Evolutionary conservation across 2,888 invertebrate genomes (phyloP).

Genomic region (Acheta domesticus): DNA sequence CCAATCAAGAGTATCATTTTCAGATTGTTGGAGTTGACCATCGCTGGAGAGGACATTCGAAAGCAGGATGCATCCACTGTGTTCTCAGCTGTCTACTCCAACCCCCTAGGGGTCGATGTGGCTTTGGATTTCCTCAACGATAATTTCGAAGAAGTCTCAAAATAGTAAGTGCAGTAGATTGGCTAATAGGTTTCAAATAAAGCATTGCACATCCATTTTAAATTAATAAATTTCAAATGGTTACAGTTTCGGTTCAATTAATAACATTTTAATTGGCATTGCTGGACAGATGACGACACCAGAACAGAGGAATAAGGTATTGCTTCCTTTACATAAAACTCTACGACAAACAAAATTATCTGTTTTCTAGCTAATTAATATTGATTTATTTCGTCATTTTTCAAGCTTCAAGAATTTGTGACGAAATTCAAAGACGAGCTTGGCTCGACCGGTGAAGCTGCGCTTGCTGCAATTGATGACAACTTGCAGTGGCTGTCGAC

Average conservation of each 20-base stretch:
- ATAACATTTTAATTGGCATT: conserved; percentile 44
- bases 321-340: background rate
- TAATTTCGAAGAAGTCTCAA: conserved; percentile 27
- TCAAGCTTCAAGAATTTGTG: background rate
- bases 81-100: conserved; percentile 33
- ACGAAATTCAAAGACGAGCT: background rate
- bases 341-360: background rate
- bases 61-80: conserved; percentile 34
- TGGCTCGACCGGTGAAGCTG: background rate
- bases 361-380: no score
- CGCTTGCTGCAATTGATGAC: background rate
- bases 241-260: conserved; percentile 52
- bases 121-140: conserved; percentile 32
- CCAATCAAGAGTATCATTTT: background rate
- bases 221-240: background rate
- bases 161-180: conserved; percentile 26
- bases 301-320: conserved; percentile 42
- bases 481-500: background rate
- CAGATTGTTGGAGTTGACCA: conserved; percentile 29
- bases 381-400: background rate
- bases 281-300: conserved; percentile 43
- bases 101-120: conserved; percentile 30
- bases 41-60: conserved; percentile 27
- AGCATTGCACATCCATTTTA: conserved; percentile 12
- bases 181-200: background rate